phyloP scores from a whole-genome alignment of 2,797 vertebrate species.

The Meda fulgida region DNA sequence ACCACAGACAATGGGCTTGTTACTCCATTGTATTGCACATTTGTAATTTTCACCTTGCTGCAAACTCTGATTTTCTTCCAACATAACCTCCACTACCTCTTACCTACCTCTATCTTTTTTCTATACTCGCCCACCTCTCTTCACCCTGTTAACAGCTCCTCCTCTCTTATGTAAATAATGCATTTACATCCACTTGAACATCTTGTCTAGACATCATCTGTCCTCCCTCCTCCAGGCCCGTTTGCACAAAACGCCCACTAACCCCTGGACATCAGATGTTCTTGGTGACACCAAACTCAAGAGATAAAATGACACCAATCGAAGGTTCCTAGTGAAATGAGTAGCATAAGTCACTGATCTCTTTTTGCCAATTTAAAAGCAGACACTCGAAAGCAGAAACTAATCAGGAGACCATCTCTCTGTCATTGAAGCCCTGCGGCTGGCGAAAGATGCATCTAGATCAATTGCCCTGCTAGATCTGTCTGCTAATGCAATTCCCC shows the following conservation, averaged over 20 bases:
- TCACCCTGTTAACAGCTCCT: slow-evolving; percentile 4
- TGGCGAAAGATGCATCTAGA: neutral
- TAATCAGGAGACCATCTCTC: neutral
- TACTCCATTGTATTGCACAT: neutral
- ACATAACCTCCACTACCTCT: slow-evolving; percentile 1
- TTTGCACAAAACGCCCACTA: slow-evolving; percentile 1
- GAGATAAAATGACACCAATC: neutral
- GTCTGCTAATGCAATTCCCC: neutral
- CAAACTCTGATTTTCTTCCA: neutral
- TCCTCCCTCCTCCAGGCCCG: slow-evolving; percentile 2
- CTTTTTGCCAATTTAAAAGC: neutral
- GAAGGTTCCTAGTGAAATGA: neutral
- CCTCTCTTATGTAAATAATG: slow-evolving; percentile 32
- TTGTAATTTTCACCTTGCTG: neutral
- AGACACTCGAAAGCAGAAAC: neutral
- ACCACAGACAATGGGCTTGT: neutral
- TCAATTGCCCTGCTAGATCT: neutral
- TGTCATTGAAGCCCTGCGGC: neutral
- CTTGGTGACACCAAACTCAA: slow-evolving; percentile 3
- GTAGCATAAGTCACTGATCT: neutral
- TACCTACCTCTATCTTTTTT: neutral
- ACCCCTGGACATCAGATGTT: slow-evolving; percentile 9
- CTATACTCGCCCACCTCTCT: neutral
- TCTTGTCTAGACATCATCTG: slow-evolving; percentile 29
- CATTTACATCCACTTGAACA: slow-evolving; percentile 26